Conservation (phyloP, 1,140 invertebrate genomes). For the Pseudoatta argentina region DNA sequence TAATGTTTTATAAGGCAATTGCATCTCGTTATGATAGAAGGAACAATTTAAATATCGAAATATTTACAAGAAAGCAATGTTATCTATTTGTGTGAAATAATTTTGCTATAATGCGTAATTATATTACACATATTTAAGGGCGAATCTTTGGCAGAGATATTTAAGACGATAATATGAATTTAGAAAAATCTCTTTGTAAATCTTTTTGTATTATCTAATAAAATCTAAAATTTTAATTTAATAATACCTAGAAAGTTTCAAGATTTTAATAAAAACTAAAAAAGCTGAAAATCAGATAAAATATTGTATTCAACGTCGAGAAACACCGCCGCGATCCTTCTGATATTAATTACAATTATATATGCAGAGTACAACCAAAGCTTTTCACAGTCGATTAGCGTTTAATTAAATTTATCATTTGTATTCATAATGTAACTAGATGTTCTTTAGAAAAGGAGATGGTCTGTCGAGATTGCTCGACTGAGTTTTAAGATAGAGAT, state of each 20-base stretch:
- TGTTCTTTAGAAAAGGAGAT: slow-evolving; percentile 25
- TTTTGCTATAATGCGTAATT: background rate
- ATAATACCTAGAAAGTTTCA: background rate
- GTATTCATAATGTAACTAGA: slow-evolving; percentile 41
- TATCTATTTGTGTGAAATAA: background rate
- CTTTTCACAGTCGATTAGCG: slow-evolving; percentile 5
- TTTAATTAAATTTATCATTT: slow-evolving; percentile 50
- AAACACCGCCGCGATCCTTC: background rate
- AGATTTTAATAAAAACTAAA: slow-evolving; percentile 16
- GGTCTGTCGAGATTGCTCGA: background rate
- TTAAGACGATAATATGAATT: background rate
- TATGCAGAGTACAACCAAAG: slow-evolving; percentile 4
- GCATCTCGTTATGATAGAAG: background rate
- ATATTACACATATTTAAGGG: background rate
- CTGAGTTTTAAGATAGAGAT: slow-evolving; percentile 36
- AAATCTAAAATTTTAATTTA: background rate
- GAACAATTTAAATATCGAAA: background rate
- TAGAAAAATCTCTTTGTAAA: background rate
- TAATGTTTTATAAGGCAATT: background rate
- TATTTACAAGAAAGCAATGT: background rate
- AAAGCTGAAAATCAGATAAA: slow-evolving; percentile 13
- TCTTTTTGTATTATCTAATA: background rate
- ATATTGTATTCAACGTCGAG: background rate
- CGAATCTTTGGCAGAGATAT: background rate
- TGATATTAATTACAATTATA: slow-evolving; percentile 36